Percentiles rank a stretch among this genome's conserved stretches.
These are phyloP conservation scores for Capitella teleta DNA, from an alignment of 1,140 invertebrate species.

Conservation along the genomic window DNA sequence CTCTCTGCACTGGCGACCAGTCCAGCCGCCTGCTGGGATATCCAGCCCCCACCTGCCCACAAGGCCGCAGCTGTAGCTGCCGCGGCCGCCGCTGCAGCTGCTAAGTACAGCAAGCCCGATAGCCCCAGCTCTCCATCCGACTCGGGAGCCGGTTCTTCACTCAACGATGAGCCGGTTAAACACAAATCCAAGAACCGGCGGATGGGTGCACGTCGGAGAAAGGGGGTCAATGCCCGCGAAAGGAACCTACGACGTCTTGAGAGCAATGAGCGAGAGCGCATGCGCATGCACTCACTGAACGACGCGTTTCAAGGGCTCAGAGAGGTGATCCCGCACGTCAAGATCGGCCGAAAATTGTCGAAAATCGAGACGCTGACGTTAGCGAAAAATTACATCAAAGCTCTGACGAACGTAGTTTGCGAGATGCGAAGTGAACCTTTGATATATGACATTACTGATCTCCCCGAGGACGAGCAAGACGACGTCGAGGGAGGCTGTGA, in stretches of 20 bases:
- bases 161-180: too few relatives aligned
- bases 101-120: too few relatives aligned
- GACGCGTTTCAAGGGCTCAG: slow-evolving; percentile 83
- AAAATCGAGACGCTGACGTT: slow-evolving; percentile 14
- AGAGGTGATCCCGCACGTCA: slow-evolving; percentile 77
- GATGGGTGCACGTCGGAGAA: slow-evolving; percentile 50
- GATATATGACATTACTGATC: slow-evolving; percentile 50
- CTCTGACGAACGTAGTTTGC: slow-evolving; percentile 74
- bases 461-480: too few relatives aligned
- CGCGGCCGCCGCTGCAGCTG: too few relatives aligned
- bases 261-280: slow-evolving; percentile 74
- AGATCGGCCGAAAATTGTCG: slow-evolving; percentile 50
- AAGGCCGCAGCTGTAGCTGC: too few relatives aligned
- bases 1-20: too few relatives aligned
- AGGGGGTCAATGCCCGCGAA: slow-evolving; percentile 62
- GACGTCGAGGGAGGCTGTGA: too few relatives aligned
- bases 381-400: slow-evolving; percentile 53
- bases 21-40: too few relatives aligned
- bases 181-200: background rate
- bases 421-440: slow-evolving; percentile 60
- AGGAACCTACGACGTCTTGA: slow-evolving; percentile 68
- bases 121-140: too few relatives aligned
- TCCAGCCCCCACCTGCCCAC: too few relatives aligned
- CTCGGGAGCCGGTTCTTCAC: too few relatives aligned
- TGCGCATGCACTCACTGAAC: slow-evolving; percentile 79